Evolutionary conservation across 2,113 vertebrate species (phyloP).

Genomic region (Stomatorhinus ivindoensis): DNA sequence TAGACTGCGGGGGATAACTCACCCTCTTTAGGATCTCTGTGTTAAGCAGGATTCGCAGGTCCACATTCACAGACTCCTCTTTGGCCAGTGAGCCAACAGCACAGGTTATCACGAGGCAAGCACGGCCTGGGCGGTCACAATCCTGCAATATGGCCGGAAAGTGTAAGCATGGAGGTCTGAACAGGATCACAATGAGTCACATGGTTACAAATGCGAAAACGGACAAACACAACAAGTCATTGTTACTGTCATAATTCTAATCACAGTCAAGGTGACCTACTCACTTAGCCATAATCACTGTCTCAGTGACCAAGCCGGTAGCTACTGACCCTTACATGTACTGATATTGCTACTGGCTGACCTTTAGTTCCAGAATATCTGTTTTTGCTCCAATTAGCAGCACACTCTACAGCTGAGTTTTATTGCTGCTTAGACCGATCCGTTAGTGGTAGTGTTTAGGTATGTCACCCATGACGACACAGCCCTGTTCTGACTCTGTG

Average conservation of each 20-base stretch:
- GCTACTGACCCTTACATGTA: background rate
- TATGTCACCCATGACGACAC: background rate
- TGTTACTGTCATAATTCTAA: background rate
- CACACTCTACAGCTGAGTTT: background rate
- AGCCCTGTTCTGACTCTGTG: background rate
- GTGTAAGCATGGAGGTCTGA: background rate
- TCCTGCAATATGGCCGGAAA: conserved; percentile 61
- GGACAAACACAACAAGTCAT: background rate
- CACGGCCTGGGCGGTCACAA: conserved; percentile 76
- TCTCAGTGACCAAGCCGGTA: background rate
- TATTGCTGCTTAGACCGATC: background rate
- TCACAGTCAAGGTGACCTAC: background rate
- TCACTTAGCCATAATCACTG: background rate
- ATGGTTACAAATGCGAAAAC: background rate
- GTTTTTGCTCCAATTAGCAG: background rate
- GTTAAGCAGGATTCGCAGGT: conserved; percentile 82
- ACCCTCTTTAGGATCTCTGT: conserved; percentile 93
- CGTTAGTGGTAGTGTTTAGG: background rate
- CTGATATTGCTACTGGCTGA: background rate
- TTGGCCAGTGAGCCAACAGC: conserved; percentile 74
- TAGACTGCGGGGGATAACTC: background rate
- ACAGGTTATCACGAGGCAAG: conserved; percentile 79
- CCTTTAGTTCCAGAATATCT: background rate
- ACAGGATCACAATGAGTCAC: background rate
- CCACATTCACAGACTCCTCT: conserved; percentile 78